Evolutionary conservation across 2,888 invertebrate genomes (phyloP), one percentile per base, ranked within the genome.

Genomic region (Eledona agricola): DNA sequence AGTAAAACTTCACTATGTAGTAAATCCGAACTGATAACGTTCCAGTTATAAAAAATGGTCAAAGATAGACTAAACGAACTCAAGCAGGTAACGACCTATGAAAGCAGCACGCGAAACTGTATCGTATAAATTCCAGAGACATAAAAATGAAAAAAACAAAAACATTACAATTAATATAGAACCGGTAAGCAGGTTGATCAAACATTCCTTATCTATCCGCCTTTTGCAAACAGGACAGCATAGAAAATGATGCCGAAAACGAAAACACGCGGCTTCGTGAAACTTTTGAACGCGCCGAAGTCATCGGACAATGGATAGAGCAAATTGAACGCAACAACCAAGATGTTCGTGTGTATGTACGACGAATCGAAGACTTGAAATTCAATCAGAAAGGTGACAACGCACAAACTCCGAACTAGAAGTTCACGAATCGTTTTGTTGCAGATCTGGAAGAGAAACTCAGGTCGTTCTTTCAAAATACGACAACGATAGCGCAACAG

Each of bases 271-370:
- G 60, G 25, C 37, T 72, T 32, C 60, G 51, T 29, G 52, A 62
- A 34, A 66, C 64, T 0, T 65, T 70, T 15, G 65, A 70, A 55
- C 56, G 65, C 34, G 58, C 66, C 1, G 66, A 67, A 53, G 76
- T 77, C 57, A 74, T 81, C 62, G 77, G 78, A 59, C 66, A 70
- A 59, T 81, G 80, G 80, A 79, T 83, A 59, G 74, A 75, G 55
- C 77, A 77, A 53, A 75, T 83, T 42, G 75, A 77, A 64, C 71
- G 70, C 58, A 79, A 80, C 72, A 79, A 82, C 34, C 51, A 58
- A 5, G 52, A 55, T n/a, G 51, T 45, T 16, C 32, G 34, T 5
- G 13, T 11, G 5, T 25, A 12, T 34, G 12, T 45, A n/a, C 10
- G 22, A 15, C 10, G 34, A 34, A 22, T 45, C 7, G 45, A 34